Evolutionary conservation across 2,888 invertebrate genomes (phyloP), one percentile per base, ranked within the genome.

Genomic region (Diploptera punctata): DNA sequence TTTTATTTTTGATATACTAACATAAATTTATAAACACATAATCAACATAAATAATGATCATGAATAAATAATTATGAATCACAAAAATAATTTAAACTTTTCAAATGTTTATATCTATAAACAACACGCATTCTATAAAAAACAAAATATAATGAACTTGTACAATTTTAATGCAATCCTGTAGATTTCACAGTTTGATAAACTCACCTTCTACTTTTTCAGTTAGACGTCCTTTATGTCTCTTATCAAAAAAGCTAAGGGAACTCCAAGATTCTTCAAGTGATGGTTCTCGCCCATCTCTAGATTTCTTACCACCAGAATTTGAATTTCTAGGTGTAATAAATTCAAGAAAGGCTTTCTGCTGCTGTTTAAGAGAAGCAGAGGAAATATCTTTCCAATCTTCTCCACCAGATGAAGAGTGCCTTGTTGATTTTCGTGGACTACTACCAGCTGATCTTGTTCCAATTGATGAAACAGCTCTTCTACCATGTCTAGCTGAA

Each of bases 261-360:
- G 80, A 79, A 71, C 76, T 78, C 81, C 80, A 80, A 10, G 80
- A 80, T 73, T 81, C 80, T 76, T 80, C 79, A 10, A 81, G 73
- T 3, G 78, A 75, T 24, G 38, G 67, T 10, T 71, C 65, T 16
- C 54, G 26, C 18, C 21, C 67, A 16, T 69, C 67, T 29, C 44
- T 54, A 16, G 62, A 49, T 4, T 57, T 49, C 61, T n/a, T 38
- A 26, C 19, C 29, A n/a, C 33, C 61, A 21, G 49, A 44, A 33
- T 29, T 47, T 18, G 26, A 4, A n/a, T 57, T 26, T 31, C 57
- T 57, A 1, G 57, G 3, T n/a, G 13, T 29, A 18, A 10, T 16
- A 29, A 2, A 24, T 31, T 57, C 57, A 29, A 13, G 57, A 13
- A 29, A 29, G 26, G 57, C 2, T 24, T 52, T 52, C 24, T 52